Evolutionary conservation across 2,888 invertebrate genomes (phyloP).

Genomic region (Onchidella celtica): DNA sequence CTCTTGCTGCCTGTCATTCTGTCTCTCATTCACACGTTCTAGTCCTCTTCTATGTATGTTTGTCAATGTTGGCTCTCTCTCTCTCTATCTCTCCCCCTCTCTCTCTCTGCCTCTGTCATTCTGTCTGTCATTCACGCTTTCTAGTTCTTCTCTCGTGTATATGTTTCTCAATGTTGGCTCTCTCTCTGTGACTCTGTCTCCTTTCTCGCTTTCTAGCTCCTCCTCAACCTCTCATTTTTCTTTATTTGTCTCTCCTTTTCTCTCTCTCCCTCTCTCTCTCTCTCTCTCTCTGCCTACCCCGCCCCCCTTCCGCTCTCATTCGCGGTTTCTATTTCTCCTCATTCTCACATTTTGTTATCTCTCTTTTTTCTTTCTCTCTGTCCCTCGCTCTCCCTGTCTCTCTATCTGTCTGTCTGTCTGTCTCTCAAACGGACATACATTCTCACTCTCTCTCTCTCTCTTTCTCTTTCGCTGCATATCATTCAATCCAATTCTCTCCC

Average conservation of each 20-base stretch:
- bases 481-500: too few relatives aligned
- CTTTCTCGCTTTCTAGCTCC: not conserved
- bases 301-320: conserved; percentile 23
- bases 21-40: conserved; percentile 24
- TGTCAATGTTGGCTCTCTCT: not conserved
- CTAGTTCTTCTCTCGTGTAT: not conserved
- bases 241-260: too few relatives aligned
- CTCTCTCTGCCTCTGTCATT: conserved; percentile 28
- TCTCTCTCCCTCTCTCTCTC: not conserved
- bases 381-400: conserved; percentile 1
- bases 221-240: not conserved
- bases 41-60: not conserved
- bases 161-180: not conserved
- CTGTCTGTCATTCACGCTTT: conserved; percentile 20
- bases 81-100: not conserved
- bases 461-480: conserved; percentile 4
- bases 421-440: not conserved
- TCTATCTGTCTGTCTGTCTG: not conserved
- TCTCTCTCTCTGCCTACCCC: conserved; percentile 1
- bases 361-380: not conserved
- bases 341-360: not conserved
- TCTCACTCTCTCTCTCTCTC: conserved; percentile 36
- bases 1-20: conserved; percentile 15
- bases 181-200: too few relatives aligned
- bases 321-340: conserved; percentile 25